phyloP scores from a whole-genome alignment of 2,888 invertebrate genomes.

The Mongoloraphidia duomilia region DNA sequence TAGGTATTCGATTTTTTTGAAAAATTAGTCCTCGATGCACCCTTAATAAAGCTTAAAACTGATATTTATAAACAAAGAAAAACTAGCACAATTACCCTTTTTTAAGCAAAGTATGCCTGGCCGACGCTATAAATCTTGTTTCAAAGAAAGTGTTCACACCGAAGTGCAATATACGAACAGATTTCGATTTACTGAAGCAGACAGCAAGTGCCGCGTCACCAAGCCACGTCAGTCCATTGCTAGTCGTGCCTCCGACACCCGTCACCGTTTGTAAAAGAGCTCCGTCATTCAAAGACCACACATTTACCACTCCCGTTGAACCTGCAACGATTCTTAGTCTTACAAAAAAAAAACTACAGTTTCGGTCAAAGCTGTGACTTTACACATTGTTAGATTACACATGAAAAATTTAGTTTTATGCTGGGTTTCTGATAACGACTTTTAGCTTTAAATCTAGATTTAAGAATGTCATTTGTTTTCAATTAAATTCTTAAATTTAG shows the following conservation, averaged over 20 bases:
- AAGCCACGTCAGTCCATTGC: conserved; percentile 36
- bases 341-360: background rate
- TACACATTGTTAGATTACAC: too few relatives aligned
- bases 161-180: conserved; percentile 33
- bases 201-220: conserved; percentile 33
- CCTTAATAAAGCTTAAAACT: too few relatives aligned
- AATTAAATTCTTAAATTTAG: too few relatives aligned
- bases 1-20: too few relatives aligned
- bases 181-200: conserved; percentile 38
- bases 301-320: conserved; percentile 36
- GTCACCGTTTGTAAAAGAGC: conserved; percentile 37
- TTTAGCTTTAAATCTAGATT: too few relatives aligned
- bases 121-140: conserved; percentile 33
- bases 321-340: too few relatives aligned
- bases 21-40: too few relatives aligned
- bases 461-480: too few relatives aligned
- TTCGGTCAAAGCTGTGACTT: too few relatives aligned
- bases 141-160: conserved; percentile 28
- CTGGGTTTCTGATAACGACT: too few relatives aligned
- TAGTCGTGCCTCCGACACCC: conserved; percentile 31
- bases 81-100: conserved; percentile 23
- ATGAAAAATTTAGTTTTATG: too few relatives aligned
- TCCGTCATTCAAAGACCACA: conserved; percentile 45
- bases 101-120: conserved; percentile 33
- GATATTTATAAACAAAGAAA: too few relatives aligned